Evolutionary conservation across 2,888 invertebrate genomes (phyloP), one percentile per base, ranked within the genome.

Genomic region (Sipunculus nudus): DNA sequence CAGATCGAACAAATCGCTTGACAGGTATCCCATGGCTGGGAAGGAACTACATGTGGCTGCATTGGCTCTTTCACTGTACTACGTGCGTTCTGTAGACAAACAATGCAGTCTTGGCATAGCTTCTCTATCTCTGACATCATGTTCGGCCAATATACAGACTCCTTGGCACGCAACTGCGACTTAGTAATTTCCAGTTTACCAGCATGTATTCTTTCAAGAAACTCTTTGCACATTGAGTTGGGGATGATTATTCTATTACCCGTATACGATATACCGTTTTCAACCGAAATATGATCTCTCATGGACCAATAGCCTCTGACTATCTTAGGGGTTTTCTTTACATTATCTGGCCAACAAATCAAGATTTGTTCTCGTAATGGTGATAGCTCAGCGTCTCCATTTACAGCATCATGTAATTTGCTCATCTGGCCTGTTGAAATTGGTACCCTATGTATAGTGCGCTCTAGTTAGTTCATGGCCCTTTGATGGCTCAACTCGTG

Each of bases 121-220:
- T 49, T 26, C n/a, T 48, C 53, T 16, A 66, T 66, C 41, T 57
- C 58, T 35, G 45, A 41, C 52, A 61, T 66, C 23, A 66, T 61
- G 16, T 58, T 53, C 19, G 50, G 45, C 63, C 66, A 64, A 28
- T 31, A 64, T 6, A 66, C 53, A 21, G 19, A 45, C 32, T 53
- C 47, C 29, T 43, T 26, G 8, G 63, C 63, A 8, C 46, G 43
- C 19, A 53, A 35, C 10, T 47, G 48, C n/a, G 61, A 52, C 39
- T 61, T 64, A 28, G 54, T 56, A n/a, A 58, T 25, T 16, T 52
- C 58, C 26, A 48, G 56, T n/a, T 55, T 47, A n/a, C 21, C 23
- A 8, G n/a, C 23, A 23, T 67, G 64, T 23, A 59, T 31, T 31
- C 65, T 52, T n/a, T 38, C 1, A 4, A 65, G 45, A 13, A 61